A percentile compares a stretch with the other conserved stretches of the same genome.
phyloP scores from a whole-genome alignment of 1,140 invertebrate species.

The Heliconius himera region DNA sequence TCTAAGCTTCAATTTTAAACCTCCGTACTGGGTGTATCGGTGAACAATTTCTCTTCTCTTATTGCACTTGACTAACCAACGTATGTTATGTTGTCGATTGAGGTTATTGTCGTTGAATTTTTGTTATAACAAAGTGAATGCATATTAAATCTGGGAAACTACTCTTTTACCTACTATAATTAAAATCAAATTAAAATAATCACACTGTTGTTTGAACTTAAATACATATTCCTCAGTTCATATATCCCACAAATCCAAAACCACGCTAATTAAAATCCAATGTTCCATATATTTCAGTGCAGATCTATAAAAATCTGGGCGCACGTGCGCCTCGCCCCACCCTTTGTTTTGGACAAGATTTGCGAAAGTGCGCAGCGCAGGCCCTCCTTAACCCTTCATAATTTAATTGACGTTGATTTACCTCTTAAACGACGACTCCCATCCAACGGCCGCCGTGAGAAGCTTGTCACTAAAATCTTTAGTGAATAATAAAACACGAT shows the following conservation, averaged over 20 bases:
- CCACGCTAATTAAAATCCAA: not conserved
- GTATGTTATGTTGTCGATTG: not conserved
- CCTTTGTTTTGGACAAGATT: constrained; percentile 43
- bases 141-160: not conserved
- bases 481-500: constrained; percentile 34
- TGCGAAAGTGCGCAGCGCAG: constrained; percentile 42
- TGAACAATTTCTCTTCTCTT: not conserved
- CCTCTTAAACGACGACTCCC: constrained; percentile 36
- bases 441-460: constrained; percentile 28
- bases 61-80: not conserved
- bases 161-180: not conserved
- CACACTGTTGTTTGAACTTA: not conserved
- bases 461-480: constrained; percentile 29
- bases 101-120: not conserved
- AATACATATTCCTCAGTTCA: no score
- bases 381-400: constrained; percentile 37
- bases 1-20: constrained; percentile 14
- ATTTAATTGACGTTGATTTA: constrained; percentile 51
- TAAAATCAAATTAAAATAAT: not conserved
- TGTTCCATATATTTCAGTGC: not conserved
- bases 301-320: constrained; percentile 12
- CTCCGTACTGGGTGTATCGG: not conserved
- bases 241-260: constrained; percentile 2
- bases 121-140: not conserved
- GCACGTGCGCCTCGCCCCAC: constrained; percentile 5